A percentile compares a stretch with the other conserved stretches of the same genome.
Conservation (phyloP, 1,140 invertebrate species). For the Euglossa dilemma region DNA sequence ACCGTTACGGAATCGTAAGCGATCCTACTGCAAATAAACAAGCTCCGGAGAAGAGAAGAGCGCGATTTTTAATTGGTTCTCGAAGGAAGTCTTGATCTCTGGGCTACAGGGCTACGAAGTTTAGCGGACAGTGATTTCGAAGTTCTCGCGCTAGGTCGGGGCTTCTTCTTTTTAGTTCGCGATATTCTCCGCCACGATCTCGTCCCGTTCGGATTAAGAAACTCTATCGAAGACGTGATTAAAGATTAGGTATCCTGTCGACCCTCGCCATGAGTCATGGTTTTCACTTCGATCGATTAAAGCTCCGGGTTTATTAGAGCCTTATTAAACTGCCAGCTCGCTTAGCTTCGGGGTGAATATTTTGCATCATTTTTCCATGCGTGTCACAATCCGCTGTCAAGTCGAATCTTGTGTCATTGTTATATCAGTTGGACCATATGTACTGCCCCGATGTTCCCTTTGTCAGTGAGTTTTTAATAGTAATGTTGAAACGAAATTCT, state of each 20-base stretch:
- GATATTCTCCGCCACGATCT: constrained; percentile 52
- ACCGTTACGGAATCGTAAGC: not conserved
- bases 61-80: constrained; percentile 64
- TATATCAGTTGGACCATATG: too few species aligned
- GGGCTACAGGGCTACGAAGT: constrained; percentile 50
- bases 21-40: not conserved
- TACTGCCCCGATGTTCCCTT: too few species aligned
- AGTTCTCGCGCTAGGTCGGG: constrained; percentile 54
- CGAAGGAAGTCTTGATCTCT: constrained; percentile 31
- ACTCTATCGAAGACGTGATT: constrained; percentile 67
- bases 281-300: constrained; percentile 60
- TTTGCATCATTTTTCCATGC: not conserved
- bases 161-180: constrained; percentile 55
- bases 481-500: too few species aligned
- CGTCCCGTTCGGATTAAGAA: constrained; percentile 61
- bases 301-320: constrained; percentile 58
- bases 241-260: constrained; percentile 60
- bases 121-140: constrained; percentile 54
- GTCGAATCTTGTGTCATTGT: too few species aligned
- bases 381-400: too few species aligned
- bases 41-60: constrained; percentile 27
- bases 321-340: constrained; percentile 53
- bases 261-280: constrained; percentile 24
- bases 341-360: constrained; percentile 33
- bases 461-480: too few species aligned